These are phyloP conservation scores for Eudorcas thomsonii DNA, from an alignment of 2,113 vertebrate genomes.

Conservation along the genomic window DNA sequence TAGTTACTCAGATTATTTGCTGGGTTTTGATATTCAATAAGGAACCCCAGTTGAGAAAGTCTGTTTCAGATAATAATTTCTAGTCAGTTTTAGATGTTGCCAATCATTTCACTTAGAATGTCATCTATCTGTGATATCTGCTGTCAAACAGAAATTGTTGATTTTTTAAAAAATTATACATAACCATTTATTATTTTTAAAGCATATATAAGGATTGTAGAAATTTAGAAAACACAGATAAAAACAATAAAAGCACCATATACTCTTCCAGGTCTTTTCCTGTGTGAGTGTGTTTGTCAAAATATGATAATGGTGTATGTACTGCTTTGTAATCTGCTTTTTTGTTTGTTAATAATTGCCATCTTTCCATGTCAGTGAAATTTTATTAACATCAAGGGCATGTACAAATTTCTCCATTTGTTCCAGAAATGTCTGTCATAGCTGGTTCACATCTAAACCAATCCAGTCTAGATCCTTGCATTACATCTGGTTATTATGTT, in stretches of 20 bases:
- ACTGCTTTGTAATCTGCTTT: slow-evolving; percentile 32
- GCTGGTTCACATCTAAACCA: not conserved
- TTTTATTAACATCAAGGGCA: slow-evolving; percentile 18
- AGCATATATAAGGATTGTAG: not conserved
- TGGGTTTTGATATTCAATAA: slow-evolving; percentile 8
- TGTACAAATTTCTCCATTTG: slow-evolving; percentile 4
- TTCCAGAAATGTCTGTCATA: slow-evolving; percentile 33
- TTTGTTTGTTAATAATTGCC: slow-evolving; percentile 29
- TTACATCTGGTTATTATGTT: not conserved
- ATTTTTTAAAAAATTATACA: not conserved
- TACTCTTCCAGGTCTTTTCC: not conserved
- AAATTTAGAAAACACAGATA: slow-evolving; percentile 29
- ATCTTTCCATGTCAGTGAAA: slow-evolving; percentile 48
- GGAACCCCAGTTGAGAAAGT: not conserved
- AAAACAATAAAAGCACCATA: slow-evolving; percentile 19
- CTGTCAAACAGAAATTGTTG: slow-evolving; percentile 1
- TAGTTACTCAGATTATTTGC: slow-evolving; percentile 10
- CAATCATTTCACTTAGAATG: slow-evolving; percentile 27
- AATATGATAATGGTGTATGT: not conserved
- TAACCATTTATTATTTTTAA: slow-evolving; percentile 29
- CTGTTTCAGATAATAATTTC: not conserved
- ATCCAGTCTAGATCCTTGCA: not conserved
- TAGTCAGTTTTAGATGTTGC: slow-evolving; percentile 22
- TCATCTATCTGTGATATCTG: not conserved
- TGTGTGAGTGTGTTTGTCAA: not conserved